Percentiles rank a stretch among this genome's conserved stretches.
These are phyloP conservation scores for Eumaeus atala DNA, from an alignment of 1,140 invertebrate genomes.

Conservation along the genomic window DNA sequence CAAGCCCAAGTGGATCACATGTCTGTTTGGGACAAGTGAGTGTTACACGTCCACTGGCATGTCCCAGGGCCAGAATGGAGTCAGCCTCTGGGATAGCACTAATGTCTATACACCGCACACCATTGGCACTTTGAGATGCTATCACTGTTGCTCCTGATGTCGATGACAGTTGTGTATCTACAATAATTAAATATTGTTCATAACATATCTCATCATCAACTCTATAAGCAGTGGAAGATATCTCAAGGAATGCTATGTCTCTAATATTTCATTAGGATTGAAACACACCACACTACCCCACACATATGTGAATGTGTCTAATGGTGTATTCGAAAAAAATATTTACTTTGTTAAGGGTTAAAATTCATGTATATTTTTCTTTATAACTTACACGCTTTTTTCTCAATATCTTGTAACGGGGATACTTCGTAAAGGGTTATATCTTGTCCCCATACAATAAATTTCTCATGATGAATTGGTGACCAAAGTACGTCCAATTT, in stretches of 20 bases:
- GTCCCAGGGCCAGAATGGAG: constrained; percentile 87
- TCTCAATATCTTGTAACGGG: constrained; percentile 73
- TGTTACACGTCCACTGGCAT: constrained; percentile 89
- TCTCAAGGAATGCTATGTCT: too few relatives aligned
- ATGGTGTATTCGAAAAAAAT: not conserved
- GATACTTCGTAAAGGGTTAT: constrained; percentile 87
- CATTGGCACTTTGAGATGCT: constrained; percentile 67
- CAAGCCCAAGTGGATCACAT: constrained; percentile 78
- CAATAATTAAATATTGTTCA: constrained; percentile 22
- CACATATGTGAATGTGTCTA: too few relatives aligned
- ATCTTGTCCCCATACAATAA: constrained; percentile 90
- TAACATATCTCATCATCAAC: too few relatives aligned
- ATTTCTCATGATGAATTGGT: constrained; percentile 83
- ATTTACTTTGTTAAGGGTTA: constrained; percentile 8
- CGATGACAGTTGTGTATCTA: constrained; percentile 81
- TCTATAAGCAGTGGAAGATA: too few relatives aligned
- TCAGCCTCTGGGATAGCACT: constrained; percentile 80
- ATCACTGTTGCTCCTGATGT: constrained; percentile 79
- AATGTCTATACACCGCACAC: constrained; percentile 79
- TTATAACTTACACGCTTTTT: constrained; percentile 74
- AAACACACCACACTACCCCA: too few relatives aligned
- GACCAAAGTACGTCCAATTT: constrained; percentile 86
- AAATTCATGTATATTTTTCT: constrained; percentile 5
- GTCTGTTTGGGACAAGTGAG: constrained; percentile 86
- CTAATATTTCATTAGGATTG: too few relatives aligned